These are phyloP conservation scores for Sebastes matsubarae DNA, from an alignment of 2,797 vertebrate genomes.

Conservation along the genomic window DNA sequence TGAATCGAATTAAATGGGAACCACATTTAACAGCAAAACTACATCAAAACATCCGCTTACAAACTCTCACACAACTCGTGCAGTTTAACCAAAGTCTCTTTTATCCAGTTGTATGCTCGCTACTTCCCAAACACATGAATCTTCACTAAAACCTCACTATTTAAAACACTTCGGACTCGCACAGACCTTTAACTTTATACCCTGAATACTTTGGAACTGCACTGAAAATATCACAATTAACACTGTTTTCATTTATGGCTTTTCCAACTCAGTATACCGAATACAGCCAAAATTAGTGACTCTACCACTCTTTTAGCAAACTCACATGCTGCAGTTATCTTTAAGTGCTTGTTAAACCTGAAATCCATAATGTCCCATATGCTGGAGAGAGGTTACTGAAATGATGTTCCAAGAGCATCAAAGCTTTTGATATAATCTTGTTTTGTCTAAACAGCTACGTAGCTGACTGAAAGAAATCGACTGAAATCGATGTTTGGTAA, in stretches of 20 bases:
- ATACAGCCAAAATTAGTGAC: no score
- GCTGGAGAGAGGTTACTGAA: background rate
- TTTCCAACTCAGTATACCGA: background rate
- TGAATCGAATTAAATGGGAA: accelerated
- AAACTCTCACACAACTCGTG: no score
- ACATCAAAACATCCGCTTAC: no score
- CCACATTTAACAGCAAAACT: no score
- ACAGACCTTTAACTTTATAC: background rate
- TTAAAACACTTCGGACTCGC: no score
- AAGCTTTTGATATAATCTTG: background rate
- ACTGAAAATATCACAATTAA: background rate
- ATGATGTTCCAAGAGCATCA: background rate
- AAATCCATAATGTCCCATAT: background rate
- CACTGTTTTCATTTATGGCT: background rate
- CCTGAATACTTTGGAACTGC: background rate
- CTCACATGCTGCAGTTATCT: background rate
- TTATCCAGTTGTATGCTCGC: no score
- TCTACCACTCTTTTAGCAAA: background rate
- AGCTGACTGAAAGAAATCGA: background rate
- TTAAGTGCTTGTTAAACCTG: background rate
- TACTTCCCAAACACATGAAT: no score
- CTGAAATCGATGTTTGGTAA: background rate
- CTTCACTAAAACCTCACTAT: no score
- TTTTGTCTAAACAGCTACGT: background rate
- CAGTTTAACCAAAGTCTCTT: no score